A percentile compares a stretch with the other conserved stretches of the same genome.
Evolutionary conservation across 1,140 invertebrate species (phyloP).

Genomic region (Melanaphis sacchari): DNA sequence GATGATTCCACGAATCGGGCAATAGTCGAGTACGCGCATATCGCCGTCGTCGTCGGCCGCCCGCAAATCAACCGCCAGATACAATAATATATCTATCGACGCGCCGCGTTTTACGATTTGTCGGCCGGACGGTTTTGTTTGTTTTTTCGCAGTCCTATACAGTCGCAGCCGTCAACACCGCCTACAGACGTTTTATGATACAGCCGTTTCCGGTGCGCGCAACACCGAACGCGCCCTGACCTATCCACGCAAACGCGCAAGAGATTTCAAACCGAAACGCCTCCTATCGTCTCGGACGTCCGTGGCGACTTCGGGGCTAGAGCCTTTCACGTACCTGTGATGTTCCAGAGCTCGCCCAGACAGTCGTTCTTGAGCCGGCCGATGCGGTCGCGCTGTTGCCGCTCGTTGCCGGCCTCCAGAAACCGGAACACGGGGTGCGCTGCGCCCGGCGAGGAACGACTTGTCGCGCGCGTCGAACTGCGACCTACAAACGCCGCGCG

Average conservation of each 20-base stretch:
- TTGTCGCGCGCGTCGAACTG: background rate
- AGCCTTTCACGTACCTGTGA: constrained; percentile 62
- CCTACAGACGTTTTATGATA: too few species aligned
- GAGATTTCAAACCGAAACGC: too few species aligned
- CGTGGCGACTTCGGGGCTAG: too few species aligned
- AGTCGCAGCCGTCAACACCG: too few species aligned
- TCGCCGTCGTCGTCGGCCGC: too few species aligned
- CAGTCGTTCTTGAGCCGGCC: constrained; percentile 62
- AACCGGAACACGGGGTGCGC: constrained; percentile 63
- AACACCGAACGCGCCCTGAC: too few species aligned
- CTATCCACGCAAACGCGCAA: too few species aligned
- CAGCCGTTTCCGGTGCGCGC: too few species aligned
- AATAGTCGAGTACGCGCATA: too few species aligned
- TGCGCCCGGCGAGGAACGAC: constrained; percentile 12
- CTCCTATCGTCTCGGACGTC: too few species aligned
- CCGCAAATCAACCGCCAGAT: background rate
- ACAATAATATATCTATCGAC: background rate
- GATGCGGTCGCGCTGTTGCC: constrained; percentile 61
- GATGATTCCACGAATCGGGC: background rate
- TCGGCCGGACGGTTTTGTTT: too few species aligned
- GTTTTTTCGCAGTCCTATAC: background rate
- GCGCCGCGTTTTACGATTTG: background rate
- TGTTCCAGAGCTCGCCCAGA: constrained; percentile 64
- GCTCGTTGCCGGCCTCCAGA: constrained; percentile 57
- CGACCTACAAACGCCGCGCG: too few species aligned